Evolutionary conservation across 2,113 vertebrate genomes (phyloP).

Genomic region (Heliornis fulica): DNA sequence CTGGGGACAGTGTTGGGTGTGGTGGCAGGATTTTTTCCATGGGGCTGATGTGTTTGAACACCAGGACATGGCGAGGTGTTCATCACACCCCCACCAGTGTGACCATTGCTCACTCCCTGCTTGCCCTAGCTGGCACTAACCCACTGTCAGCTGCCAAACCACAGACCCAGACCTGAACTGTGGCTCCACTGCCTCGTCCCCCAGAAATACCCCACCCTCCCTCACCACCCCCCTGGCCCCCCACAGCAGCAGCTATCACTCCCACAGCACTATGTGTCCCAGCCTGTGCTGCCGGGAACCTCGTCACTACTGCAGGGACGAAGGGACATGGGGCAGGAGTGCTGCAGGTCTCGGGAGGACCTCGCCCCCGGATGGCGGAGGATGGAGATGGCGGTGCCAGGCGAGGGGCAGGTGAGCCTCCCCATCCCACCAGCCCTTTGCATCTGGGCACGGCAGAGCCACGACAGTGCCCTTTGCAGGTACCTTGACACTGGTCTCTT

Average conservation of each 20-base stretch:
- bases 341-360: rapidly evolving
- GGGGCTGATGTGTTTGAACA: not conserved
- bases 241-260: rapidly evolving
- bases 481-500: constrained; percentile 90
- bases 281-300: rapidly evolving
- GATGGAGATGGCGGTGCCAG: not conserved
- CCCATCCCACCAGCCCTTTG: not conserved
- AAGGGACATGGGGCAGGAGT: not conserved
- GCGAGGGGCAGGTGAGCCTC: rapidly evolving
- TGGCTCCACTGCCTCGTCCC: rapidly evolving
- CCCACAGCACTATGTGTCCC: rapidly evolving
- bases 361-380: rapidly evolving
- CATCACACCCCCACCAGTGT: not conserved
- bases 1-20: rapidly evolving
- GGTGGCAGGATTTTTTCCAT: rapidly evolving
- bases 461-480: rapidly evolving
- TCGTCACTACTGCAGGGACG: not conserved
- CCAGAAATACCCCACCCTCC: rapidly evolving
- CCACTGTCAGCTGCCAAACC: not conserved
- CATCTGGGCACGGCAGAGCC: rapidly evolving
- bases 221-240: no score
- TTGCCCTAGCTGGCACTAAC: not conserved
- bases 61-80: rapidly evolving
- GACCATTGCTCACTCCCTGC: not conserved
- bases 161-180: not conserved